These are phyloP conservation scores for Quadroppia sp. DNA, from an alignment of 2,888 invertebrate species.

Conservation along the genomic window DNA sequence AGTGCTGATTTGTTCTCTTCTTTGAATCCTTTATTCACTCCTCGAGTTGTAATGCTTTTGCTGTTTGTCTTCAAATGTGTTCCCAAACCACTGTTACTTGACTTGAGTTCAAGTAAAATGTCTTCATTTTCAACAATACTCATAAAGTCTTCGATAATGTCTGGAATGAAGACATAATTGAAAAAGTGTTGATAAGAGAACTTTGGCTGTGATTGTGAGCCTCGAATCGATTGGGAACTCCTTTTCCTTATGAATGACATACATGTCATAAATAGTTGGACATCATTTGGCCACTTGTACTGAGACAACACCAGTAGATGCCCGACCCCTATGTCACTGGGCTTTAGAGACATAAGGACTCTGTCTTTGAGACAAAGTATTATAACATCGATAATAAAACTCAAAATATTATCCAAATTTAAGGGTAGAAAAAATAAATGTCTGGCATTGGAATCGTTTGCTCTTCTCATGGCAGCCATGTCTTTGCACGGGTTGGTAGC, in stretches of 20 bases:
- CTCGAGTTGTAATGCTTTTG: constrained; percentile 41
- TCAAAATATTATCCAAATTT: constrained; percentile 22
- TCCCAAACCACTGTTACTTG: not conserved
- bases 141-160: constrained; percentile 44
- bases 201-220: constrained; percentile 2
- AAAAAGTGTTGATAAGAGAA: constrained; percentile 41
- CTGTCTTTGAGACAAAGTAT: constrained; percentile 40
- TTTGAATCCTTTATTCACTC: constrained; percentile 40
- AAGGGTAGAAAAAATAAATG: constrained; percentile 38
- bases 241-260: constrained; percentile 18
- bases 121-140: constrained; percentile 4
- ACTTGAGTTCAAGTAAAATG: constrained; percentile 18
- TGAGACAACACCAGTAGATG: constrained; percentile 44
- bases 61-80: constrained; percentile 6
- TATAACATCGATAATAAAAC: constrained; percentile 39
- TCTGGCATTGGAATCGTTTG: not conserved
- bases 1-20: constrained; percentile 39
- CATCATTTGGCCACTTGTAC: constrained; percentile 43
- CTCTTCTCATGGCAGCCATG: not conserved
- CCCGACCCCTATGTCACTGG: constrained; percentile 40
- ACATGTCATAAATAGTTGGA: constrained; percentile 32
- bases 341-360: constrained; percentile 30
- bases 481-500: not conserved
- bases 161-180: constrained; percentile 41
- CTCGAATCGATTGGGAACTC: not conserved